Evolutionary conservation across 2,888 invertebrate species (phyloP).

Genomic region (Tiphia femorata): DNA sequence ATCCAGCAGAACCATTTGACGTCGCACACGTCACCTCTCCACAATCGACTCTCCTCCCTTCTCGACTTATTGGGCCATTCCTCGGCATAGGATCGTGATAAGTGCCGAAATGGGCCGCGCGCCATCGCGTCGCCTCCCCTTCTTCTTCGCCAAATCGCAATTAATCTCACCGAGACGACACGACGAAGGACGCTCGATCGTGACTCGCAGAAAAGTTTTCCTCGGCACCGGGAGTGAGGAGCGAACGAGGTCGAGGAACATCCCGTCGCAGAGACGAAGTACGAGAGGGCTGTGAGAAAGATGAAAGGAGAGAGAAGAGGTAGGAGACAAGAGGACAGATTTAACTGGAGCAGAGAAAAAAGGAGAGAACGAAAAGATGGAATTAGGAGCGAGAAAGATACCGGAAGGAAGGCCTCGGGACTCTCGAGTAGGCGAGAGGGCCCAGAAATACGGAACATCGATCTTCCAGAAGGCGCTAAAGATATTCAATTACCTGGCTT

Average conservation of each 20-base stretch:
- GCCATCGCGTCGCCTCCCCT: constrained; percentile 31
- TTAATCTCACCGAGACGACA: constrained; percentile 40
- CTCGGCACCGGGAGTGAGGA: constrained; percentile 1
- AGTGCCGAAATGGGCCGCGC: constrained; percentile 37
- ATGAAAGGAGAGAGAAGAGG: no score
- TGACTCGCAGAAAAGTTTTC: constrained; percentile 44
- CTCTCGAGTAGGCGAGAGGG: neutral
- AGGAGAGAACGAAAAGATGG: constrained; percentile 2
- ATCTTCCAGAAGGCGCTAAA: constrained; percentile 39
- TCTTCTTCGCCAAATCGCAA: constrained; percentile 41
- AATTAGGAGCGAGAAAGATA: no score
- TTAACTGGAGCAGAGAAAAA: no score
- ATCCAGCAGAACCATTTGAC: neutral
- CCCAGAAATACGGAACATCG: constrained; percentile 20
- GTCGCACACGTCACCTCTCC: no score
- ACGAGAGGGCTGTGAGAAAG: neutral
- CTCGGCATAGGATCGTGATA: constrained; percentile 27
- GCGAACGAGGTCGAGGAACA: no score
- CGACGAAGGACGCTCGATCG: constrained; percentile 24
- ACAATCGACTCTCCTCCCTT: constrained; percentile 3
- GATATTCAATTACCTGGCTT: constrained; percentile 47
- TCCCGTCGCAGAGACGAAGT: neutral
- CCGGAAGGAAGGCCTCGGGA: no score
- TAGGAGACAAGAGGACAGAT: no score
- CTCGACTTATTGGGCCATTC: constrained; percentile 23